A percentile compares a stretch with the other conserved stretches of the same genome.
phyloP scores from a whole-genome alignment of 2,888 invertebrate genomes.

The Torymus tubicola region DNA sequence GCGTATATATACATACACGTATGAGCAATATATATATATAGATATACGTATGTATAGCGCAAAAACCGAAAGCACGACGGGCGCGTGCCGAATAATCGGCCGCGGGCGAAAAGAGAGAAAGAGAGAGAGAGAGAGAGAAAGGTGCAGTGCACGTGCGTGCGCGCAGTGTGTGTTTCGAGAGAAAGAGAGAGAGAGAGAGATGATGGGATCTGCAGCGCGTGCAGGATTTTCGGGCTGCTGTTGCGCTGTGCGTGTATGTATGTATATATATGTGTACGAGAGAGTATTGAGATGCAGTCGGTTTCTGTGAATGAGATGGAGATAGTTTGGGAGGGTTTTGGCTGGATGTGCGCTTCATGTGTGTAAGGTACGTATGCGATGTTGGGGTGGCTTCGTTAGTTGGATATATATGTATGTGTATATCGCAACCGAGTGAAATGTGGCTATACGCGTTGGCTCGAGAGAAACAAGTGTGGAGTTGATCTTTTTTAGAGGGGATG shows the following conservation, averaged over 20 bases:
- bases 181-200: too few relatives aligned
- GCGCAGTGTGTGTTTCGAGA: too few relatives aligned
- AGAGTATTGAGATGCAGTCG: slow-evolving; percentile 29
- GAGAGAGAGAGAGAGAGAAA: background rate
- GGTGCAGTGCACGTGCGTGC: background rate
- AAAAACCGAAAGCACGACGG: slow-evolving; percentile 29
- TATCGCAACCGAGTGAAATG: too few relatives aligned
- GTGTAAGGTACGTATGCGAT: background rate
- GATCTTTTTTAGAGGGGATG: too few relatives aligned
- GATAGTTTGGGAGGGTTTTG: too few relatives aligned
- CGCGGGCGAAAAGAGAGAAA: slow-evolving; percentile 1
- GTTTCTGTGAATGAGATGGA: slow-evolving; percentile 46
- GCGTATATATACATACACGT: background rate
- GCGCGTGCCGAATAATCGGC: slow-evolving; percentile 3
- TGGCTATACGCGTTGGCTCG: too few relatives aligned
- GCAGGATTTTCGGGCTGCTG: too few relatives aligned
- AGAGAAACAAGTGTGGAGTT: too few relatives aligned
- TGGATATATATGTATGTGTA: too few relatives aligned
- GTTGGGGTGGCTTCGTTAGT: too few relatives aligned
- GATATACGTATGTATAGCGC: background rate
- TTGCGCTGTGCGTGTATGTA: background rate
- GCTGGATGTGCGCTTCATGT: too few relatives aligned
- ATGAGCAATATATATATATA: background rate
- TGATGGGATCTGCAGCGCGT: too few relatives aligned
- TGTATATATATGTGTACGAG: background rate